These are phyloP conservation scores for Xiphorhynchus erythropygius DNA, from an alignment of 2,797 vertebrate species.

Conservation along the genomic window DNA sequence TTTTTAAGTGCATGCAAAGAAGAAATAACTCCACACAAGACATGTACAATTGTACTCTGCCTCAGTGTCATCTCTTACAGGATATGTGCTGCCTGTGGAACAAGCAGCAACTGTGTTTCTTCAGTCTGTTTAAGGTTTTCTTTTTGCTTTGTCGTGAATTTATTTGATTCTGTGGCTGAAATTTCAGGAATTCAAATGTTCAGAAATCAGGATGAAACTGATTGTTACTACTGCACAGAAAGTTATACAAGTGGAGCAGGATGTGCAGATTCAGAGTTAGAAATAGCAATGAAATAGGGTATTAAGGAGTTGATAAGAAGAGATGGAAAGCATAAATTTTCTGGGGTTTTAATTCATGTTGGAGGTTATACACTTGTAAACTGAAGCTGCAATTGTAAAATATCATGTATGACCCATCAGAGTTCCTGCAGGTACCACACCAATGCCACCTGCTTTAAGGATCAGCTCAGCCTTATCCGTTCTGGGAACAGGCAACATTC, in stretches of 20 bases:
- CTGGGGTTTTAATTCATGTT: neutral
- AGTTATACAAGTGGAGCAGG: rapidly evolving
- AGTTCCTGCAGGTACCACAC: neutral
- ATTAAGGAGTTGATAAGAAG: neutral
- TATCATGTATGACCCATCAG: rapidly evolving
- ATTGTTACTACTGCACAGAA: neutral
- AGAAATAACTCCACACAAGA: neutral
- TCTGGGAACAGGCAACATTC: neutral
- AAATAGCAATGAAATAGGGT: neutral
- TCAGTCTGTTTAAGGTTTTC: neutral
- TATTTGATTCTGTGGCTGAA: neutral
- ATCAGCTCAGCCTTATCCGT: neutral
- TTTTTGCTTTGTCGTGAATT: neutral
- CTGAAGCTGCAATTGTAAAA: neutral
- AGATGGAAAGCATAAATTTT: neutral
- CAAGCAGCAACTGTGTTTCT: neutral
- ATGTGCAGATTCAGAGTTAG: neutral
- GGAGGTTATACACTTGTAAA: rapidly evolving
- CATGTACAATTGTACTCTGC: neutral
- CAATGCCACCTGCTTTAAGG: neutral
- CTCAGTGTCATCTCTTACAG: neutral
- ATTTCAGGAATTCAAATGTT: neutral
- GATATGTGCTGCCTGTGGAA: neutral
- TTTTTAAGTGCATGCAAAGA: neutral
- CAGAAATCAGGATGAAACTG: neutral